Base-by-base conservation (phyloP, 2,797 vertebrate genomes). In the Danio jaintianensis region DNA sequence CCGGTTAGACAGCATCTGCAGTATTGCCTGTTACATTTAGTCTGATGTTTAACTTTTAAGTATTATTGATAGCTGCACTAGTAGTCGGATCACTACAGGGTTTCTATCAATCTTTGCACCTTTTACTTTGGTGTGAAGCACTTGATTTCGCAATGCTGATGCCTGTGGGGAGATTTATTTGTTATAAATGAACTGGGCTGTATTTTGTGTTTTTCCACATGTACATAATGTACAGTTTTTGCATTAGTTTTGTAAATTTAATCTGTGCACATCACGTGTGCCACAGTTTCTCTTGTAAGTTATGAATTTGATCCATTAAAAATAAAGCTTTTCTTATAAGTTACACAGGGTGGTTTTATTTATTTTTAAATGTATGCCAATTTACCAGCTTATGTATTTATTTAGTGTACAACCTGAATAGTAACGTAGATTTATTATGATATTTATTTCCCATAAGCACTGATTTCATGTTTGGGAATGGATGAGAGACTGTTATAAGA, bases 161-260 rank as follows among this genome's bases (percentile, higher is more conserved):
- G 69, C 40, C 42, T 70, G 45, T 45, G 20, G 70, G 43, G 43
- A 71, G 29, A 5, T 59, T 29, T 76, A 18, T 45, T 55, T 73
- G 45, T 50, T 55, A 45, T 7, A 59, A 61, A 68, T 11, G n/a
- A 68, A 15, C 52, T 36, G n/a, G n/a, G 29, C 29, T 29, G 29
- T 58, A 67, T 62, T 75, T 11, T 69, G 22, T 52, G 43, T 75
- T 47, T 48, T 74, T 13, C 76, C n/a, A 59, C 43, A 20, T 85
- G 79, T 83, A 75, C 59, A 85, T 81, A 85, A 58, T 83, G 70
- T 85, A 81, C 40, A 79, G 71, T 53, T 81, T 85, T 83, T 83
- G 61, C 79, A 81, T 69, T 83, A 62, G 79, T 56, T 83, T 52
- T 74, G 18, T 83, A 75, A 40, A 43, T 64, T 53, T 4, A 53